Evolutionary conservation across 2,113 vertebrate genomes (phyloP), one percentile per base, ranked within the genome.

Genomic region (Phocoena phocoena): DNA sequence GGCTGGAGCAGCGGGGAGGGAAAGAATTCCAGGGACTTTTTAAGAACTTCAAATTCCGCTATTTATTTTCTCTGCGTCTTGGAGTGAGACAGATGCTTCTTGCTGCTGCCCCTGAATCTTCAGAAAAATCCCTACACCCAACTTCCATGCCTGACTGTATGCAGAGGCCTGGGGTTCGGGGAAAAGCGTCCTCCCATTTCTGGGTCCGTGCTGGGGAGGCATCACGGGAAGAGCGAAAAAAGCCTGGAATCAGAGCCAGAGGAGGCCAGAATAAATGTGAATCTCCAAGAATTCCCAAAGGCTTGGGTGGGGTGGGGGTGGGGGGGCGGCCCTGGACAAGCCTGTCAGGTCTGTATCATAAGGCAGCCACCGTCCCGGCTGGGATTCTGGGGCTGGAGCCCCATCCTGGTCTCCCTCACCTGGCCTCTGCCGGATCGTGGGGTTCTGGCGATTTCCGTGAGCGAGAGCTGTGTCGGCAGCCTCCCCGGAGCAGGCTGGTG

Each of bases 391-490:
- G 23, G 70, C 8, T 28, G 7, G 15, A 63, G 76, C 10, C 26
- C 17, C 58, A 3, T 25, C 3, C 12, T 20, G 50, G 15, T 81
- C 31, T 70, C 21, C 33, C 5, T 84, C 7, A 10, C 23, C 17
- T 50, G 25, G 55, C 18, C 20, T 33, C 7, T n/a, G 23, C 5
- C 18, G 4, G 28, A 60, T 12, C 2, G 1, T 5, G 28, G 21
- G 31, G 38, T 50, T 53, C 65, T 12, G 62, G n/a, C 6, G 21
- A 31, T 71, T 55, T 41, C n/a, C 67, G 36, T 12, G 14, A 94
- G 95, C 85, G 97, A 97, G 97, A 98, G 79, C 93, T 76, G 77
- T 93, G 98, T 95, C 92, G 89, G 96, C 76, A 94, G 90, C 93
- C 94, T 93, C 97, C 10, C 84, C 92, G 84, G 94, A 97, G 97